Conservation (phyloP, 2,797 vertebrate genomes). For the Lophotriccus pileatus region DNA sequence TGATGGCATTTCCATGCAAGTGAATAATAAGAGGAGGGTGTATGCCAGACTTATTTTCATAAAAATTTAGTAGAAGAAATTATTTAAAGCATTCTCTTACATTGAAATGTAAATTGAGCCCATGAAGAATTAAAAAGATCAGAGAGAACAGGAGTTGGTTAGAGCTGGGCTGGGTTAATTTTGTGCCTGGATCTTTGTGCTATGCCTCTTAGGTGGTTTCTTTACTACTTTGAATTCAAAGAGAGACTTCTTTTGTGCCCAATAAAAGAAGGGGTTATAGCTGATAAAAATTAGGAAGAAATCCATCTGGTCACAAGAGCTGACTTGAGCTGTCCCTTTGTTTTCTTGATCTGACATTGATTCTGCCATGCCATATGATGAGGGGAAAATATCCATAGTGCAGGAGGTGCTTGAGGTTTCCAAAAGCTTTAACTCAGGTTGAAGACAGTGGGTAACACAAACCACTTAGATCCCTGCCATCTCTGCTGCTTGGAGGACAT, state of each 20-base stretch:
- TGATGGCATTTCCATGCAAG: not conserved
- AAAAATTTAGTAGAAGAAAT: not conserved
- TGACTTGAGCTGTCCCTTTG: not conserved
- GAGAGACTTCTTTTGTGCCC: not conserved
- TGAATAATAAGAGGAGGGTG: not conserved
- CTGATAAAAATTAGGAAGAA: not conserved
- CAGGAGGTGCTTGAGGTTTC: not conserved
- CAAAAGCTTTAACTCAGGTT: not conserved
- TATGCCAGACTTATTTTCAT: not conserved
- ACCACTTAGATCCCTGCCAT: not conserved
- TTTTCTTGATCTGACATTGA: not conserved
- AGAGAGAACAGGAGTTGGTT: not conserved
- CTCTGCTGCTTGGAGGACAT: not conserved
- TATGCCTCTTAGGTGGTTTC: not conserved
- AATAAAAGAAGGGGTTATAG: not conserved
- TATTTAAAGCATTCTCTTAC: not conserved
- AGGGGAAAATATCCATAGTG: not conserved
- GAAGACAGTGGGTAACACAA: not conserved
- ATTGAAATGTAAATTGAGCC: not conserved
- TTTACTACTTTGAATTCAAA: not conserved
- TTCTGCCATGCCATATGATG: not conserved
- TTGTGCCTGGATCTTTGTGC: not conserved
- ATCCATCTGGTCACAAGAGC: not conserved
- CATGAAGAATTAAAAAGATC: not conserved
- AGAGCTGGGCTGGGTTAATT: not conserved